Evolutionary conservation across 2,888 invertebrate genomes (phyloP).

Genomic region (Harpagoxenus sublaevis): DNA sequence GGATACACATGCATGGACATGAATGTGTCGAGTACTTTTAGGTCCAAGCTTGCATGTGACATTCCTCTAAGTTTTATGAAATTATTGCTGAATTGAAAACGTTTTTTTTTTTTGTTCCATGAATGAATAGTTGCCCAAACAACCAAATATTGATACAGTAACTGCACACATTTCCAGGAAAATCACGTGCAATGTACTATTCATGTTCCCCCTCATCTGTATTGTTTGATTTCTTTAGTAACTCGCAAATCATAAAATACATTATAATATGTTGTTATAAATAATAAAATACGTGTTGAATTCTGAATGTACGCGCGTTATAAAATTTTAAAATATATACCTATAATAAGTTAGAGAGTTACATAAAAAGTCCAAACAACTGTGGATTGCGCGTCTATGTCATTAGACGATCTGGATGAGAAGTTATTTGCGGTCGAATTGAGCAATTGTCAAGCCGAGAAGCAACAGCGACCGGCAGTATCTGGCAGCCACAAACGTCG

Average conservation of each 20-base stretch:
- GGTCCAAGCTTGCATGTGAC: conserved; percentile 50
- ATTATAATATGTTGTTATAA: neutral
- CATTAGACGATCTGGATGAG: conserved; percentile 86
- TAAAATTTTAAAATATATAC: conserved; percentile 20
- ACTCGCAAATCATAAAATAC: conserved; percentile 23
- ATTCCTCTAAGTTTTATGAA: conserved; percentile 45
- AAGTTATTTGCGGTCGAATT: conserved; percentile 82
- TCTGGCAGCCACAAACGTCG: conserved; percentile 77
- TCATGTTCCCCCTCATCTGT: conserved; percentile 28
- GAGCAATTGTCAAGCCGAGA: conserved; percentile 75
- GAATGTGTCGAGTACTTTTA: conserved; percentile 49
- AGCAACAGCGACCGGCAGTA: conserved; percentile 67
- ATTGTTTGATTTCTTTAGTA: conserved; percentile 17
- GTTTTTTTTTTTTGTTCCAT: conserved; percentile 19
- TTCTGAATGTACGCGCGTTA: neutral
- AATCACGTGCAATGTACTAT: conserved; percentile 31
- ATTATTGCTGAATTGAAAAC: conserved; percentile 40
- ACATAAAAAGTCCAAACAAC: conserved; percentile 51
- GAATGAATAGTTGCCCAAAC: conserved; percentile 44
- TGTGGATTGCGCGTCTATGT: conserved; percentile 74
- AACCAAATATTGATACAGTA: conserved; percentile 39
- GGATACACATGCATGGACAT: conserved; percentile 46
- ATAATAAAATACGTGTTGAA: conserved; percentile 2
- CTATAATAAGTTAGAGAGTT: conserved; percentile 42
- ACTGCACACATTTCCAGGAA: conserved; percentile 11